Evolutionary conservation across 1,140 invertebrate genomes (phyloP).

Genomic region (Galleria mellonella): DNA sequence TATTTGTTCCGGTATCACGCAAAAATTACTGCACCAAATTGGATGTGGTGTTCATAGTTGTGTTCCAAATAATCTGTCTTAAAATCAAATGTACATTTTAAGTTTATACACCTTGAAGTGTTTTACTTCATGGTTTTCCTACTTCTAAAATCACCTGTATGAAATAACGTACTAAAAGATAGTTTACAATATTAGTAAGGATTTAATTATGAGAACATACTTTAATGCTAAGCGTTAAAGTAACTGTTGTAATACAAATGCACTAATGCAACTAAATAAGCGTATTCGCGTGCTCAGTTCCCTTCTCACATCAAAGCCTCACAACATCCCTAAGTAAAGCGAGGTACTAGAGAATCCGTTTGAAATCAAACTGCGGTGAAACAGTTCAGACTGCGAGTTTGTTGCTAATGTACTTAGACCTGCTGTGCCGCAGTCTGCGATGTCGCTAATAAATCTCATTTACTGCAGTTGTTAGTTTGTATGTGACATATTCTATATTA

Average conservation of each 20-base stretch:
- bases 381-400: slow-evolving; percentile 22
- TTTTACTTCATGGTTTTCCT: too few relatives aligned
- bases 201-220: too few relatives aligned
- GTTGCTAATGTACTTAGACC: slow-evolving; percentile 24
- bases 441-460: not conserved
- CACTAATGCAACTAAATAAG: not conserved
- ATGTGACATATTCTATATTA: not conserved
- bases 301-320: not conserved
- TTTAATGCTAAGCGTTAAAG: too few relatives aligned
- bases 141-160: too few relatives aligned
- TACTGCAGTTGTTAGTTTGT: not conserved
- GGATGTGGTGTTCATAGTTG: too few relatives aligned
- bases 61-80: too few relatives aligned
- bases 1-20: too few relatives aligned
- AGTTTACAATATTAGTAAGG: too few relatives aligned
- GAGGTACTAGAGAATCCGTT: slow-evolving; percentile 23
- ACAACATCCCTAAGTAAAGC: slow-evolving; percentile 13
- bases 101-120: too few relatives aligned
- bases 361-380: slow-evolving; percentile 32
- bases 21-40: too few relatives aligned
- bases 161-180: too few relatives aligned
- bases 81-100: too few relatives aligned
- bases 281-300: not conserved
- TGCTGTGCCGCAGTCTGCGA: not conserved
- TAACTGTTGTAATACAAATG: not conserved